Conservation (phyloP, 2,797 vertebrate genomes). For the Sebastes goodei region DNA sequence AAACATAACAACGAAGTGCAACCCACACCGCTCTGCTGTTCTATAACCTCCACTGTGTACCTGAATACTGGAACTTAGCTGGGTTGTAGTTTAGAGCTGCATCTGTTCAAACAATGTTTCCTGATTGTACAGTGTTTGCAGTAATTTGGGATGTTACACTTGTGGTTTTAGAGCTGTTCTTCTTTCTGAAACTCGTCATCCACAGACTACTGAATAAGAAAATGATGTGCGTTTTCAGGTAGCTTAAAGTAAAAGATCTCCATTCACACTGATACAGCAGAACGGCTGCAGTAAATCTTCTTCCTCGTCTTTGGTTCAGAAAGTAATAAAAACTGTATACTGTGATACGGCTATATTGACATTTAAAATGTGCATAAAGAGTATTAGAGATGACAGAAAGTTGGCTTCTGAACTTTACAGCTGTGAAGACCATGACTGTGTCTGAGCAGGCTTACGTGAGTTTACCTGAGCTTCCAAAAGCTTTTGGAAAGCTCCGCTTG, state of each 20-base stretch:
- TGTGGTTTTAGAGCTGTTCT: not conserved
- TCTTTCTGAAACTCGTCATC: not conserved
- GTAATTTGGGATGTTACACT: not conserved
- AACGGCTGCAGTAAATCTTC: not conserved
- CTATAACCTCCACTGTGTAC: not conserved
- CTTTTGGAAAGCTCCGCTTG: not conserved
- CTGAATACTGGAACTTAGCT: not conserved
- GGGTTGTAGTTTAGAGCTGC: not conserved
- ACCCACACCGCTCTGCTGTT: not conserved
- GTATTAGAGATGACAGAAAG: not conserved
- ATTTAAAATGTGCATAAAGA: too few species aligned
- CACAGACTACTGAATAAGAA: not conserved
- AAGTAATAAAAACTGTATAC: not conserved
- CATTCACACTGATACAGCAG: not conserved
- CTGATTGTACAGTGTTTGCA: not conserved
- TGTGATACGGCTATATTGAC: too few species aligned
- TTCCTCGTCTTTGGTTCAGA: not conserved
- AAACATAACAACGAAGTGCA: conserved; percentile 28
- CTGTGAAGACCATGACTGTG: too few species aligned
- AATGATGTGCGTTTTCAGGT: not conserved
- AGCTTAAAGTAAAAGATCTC: not conserved
- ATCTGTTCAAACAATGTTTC: not conserved
- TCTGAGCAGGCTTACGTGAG: too few species aligned
- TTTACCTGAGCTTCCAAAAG: not conserved
- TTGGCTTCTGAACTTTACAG: not conserved